These are phyloP conservation scores for Orussus abietinus DNA, from an alignment of 1,140 invertebrate genomes.

Conservation along the genomic window DNA sequence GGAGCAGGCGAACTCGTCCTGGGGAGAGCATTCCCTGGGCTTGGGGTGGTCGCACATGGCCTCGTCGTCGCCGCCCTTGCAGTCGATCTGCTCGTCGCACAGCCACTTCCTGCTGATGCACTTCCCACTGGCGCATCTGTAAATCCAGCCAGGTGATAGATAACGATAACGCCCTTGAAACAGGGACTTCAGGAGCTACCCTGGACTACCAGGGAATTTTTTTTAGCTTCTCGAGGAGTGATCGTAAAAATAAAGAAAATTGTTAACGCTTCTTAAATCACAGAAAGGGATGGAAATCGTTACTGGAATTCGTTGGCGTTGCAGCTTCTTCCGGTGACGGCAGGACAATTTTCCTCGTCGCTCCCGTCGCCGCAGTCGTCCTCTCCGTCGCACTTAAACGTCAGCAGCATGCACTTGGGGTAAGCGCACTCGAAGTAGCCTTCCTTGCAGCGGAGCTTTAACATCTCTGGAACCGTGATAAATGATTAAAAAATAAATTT, in stretches of 20 bases:
- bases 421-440: constrained; percentile 70
- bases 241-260: too few species aligned
- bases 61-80: constrained; percentile 78
- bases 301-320: constrained; percentile 62
- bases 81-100: constrained; percentile 82
- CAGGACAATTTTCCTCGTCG: constrained; percentile 70
- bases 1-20: constrained; percentile 66
- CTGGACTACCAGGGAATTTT: too few species aligned
- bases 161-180: too few species aligned
- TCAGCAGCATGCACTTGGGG: constrained; percentile 64
- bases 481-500: neutral
- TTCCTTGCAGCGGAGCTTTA: constrained; percentile 57
- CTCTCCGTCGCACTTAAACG: constrained; percentile 80
- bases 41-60: constrained; percentile 63
- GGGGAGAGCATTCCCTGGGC: constrained; percentile 58
- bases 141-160: too few species aligned
- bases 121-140: constrained; percentile 62
- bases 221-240: too few species aligned
- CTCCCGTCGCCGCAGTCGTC: constrained; percentile 88
- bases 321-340: constrained; percentile 53
- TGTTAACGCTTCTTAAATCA: too few species aligned
- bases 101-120: constrained; percentile 73
- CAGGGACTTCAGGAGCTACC: too few species aligned
- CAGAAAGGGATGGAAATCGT: constrained; percentile 18
- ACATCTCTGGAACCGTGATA: constrained; percentile 23